Evolutionary conservation across 2,797 vertebrate genomes (phyloP).

Genomic region (Typhlichthys eigenmanni): DNA sequence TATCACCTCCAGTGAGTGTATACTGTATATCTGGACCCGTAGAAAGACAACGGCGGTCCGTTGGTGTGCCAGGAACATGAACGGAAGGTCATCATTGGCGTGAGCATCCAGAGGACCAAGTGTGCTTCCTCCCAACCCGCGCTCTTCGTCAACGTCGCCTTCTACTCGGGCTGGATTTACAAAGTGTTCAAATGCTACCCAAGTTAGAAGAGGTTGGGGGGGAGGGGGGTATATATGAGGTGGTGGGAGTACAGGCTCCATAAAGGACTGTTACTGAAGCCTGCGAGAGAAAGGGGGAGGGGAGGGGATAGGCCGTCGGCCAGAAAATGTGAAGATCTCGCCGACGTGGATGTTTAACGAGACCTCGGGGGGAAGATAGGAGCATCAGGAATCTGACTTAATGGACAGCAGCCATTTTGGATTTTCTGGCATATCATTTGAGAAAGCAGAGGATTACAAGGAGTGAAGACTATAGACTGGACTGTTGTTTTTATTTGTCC

Average conservation of each 20-base stretch:
- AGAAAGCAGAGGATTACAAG: conserved; percentile 20
- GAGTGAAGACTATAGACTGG: conserved; percentile 32
- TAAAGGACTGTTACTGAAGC: conserved; percentile 73
- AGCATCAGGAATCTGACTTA: conserved; percentile 16
- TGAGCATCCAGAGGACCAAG: conserved; percentile 93
- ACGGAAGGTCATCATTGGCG: conserved; percentile 88
- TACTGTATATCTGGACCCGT: conserved; percentile 24
- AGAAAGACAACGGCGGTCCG: conserved; percentile 94
- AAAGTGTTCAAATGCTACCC: conserved; percentile 87
- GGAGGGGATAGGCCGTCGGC: conserved; percentile 1
- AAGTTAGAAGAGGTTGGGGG: conserved; percentile 52
- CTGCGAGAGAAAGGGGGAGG: conserved; percentile 6
- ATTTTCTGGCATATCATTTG: conserved; percentile 30
- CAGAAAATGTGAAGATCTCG: conserved; percentile 32
- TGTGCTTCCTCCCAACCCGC: conserved; percentile 90
- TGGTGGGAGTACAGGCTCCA: conserved; percentile 27
- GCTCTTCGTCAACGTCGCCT: conserved; percentile 92
- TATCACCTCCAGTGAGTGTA: too few species aligned
- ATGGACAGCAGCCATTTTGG: conserved; percentile 31
- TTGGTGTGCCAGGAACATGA: conserved; percentile 91
- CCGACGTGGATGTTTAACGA: conserved; percentile 23
- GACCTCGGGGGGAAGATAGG: conserved; percentile 26
- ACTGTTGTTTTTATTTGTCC: conserved; percentile 12
- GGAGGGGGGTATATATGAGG: conserved; percentile 30
- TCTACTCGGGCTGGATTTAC: conserved; percentile 96